Base-by-base conservation (phyloP, 2,797 vertebrate genomes). In the Halcyon badia region DNA sequence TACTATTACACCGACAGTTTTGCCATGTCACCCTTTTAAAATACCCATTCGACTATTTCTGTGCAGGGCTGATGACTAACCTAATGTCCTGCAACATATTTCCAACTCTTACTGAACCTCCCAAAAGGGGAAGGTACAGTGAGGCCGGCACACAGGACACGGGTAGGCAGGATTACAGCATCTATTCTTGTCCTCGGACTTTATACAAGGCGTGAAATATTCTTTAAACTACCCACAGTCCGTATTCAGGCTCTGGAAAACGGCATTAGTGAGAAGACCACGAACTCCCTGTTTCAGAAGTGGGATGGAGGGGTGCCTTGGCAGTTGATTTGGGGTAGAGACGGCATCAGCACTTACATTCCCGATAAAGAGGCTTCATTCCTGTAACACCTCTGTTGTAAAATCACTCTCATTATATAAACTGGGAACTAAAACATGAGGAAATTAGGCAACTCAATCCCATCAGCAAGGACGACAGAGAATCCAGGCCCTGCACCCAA, bases 1-100 rank as follows among this genome's bases (percentile, higher is more conserved):
- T 42, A 71, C 28, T 89, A 8, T 64, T 62, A 80, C 26, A 80
- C 41, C 61, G 49, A 25, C 16, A 39, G 20, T 80, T 96, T 89
- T 95, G 94, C 69, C 19, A 0, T 73, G 94, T 83, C 91, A 97
- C 68, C 77, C 82, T 48, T 95, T 71, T 80, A 82, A 91, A 96
- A 95, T 71, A 89, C 22, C 37, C 71, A n/a, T 54, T 82, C 60
- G 49, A 14, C 71, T 97, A 66, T 89, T 87, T 83, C 30, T 51
- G 86, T 58, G 61, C 58, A 35, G 49, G 31, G 48, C 86, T 39
- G 52, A 69, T 61, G 64, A 60, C 64, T 58, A 66, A 69, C 48
- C 81, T 35, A 14, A 78, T 18, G 57, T 30, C 92, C 60, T 84
- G 79, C 64, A 61, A 41, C 7, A 9, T 42, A 89, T 52, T 89